Conservation (phyloP, 1,140 invertebrate species). For the Achatina immaculata region DNA sequence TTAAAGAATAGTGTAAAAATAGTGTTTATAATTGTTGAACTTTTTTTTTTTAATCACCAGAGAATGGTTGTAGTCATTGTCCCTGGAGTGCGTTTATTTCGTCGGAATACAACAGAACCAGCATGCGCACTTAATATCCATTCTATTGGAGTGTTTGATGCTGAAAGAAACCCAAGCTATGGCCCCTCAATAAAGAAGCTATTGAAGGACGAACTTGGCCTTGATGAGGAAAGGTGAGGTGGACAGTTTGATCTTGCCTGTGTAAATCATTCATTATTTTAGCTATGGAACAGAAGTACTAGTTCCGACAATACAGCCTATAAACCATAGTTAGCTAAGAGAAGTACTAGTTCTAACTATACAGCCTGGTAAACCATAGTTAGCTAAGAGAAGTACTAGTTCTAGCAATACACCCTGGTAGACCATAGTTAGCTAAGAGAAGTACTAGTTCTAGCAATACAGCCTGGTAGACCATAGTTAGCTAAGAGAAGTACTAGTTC, state of each 20-base stretch:
- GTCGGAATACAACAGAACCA: neutral
- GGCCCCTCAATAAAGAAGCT: neutral
- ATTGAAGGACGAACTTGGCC: neutral
- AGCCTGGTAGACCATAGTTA: neutral
- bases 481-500: neutral
- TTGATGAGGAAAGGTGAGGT: neutral
- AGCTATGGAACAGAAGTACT: neutral
- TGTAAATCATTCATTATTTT: too few relatives aligned
- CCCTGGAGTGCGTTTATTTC: slow-evolving; percentile 4
- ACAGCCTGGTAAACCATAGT: neutral
- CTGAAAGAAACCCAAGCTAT: neutral
- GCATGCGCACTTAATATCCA: neutral
- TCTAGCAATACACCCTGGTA: neutral
- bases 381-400: neutral
- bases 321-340: neutral
- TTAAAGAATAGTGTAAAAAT: too few relatives aligned
- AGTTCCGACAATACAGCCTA: neutral
- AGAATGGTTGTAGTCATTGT: neutral
- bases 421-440: neutral
- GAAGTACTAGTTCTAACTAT: neutral
- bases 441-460: neutral
- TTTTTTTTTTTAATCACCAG: neutral
- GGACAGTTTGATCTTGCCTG: too few relatives aligned
- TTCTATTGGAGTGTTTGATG: neutral
- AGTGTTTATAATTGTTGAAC: too few relatives aligned